These are phyloP conservation scores for Eupithecia dodoneata DNA, from an alignment of 2,888 invertebrate genomes.

Conservation along the genomic window DNA sequence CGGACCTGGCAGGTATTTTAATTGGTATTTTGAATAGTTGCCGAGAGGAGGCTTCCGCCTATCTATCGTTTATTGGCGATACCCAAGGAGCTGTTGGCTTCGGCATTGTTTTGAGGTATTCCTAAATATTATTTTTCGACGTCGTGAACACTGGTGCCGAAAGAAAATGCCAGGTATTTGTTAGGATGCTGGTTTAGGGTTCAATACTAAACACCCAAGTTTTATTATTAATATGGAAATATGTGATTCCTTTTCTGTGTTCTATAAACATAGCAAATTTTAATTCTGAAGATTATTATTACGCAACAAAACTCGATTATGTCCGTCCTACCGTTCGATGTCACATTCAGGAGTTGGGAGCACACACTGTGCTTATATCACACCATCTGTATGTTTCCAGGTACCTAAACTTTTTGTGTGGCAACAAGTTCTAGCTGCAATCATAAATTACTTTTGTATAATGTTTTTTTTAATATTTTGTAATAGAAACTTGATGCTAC, in stretches of 20 bases:
- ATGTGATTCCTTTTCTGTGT: slow-evolving; percentile 13
- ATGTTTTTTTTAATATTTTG: slow-evolving; percentile 23
- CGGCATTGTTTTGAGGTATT: slow-evolving; percentile 78
- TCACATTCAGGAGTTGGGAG: slow-evolving; percentile 59
- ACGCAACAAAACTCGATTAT: slow-evolving; percentile 8
- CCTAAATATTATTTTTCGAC: slow-evolving; percentile 66
- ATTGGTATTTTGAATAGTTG: slow-evolving; percentile 81
- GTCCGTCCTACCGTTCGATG: slow-evolving; percentile 31
- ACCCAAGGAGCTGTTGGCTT: slow-evolving; percentile 63
- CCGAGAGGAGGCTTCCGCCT: slow-evolving; percentile 54
- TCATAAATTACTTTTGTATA: slow-evolving; percentile 14
- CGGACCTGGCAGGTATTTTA: slow-evolving; percentile 82
- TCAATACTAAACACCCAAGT: slow-evolving; percentile 20
- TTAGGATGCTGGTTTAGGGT: slow-evolving; percentile 60
- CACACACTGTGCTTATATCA: slow-evolving; percentile 65
- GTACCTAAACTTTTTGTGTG: slow-evolving; percentile 70
- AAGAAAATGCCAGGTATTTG: slow-evolving; percentile 76
- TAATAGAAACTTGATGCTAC: slow-evolving; percentile 58
- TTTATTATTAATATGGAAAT: slow-evolving; percentile 14
- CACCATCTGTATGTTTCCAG: slow-evolving; percentile 79
- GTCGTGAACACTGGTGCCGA: slow-evolving; percentile 65
- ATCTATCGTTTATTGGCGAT: slow-evolving; percentile 50
- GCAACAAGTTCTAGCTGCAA: slow-evolving; percentile 60
- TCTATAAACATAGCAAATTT: slow-evolving; percentile 9
- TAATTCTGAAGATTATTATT: slow-evolving; percentile 14